Conservation (phyloP, 1,140 invertebrate species). For the Cydia pomonella region DNA sequence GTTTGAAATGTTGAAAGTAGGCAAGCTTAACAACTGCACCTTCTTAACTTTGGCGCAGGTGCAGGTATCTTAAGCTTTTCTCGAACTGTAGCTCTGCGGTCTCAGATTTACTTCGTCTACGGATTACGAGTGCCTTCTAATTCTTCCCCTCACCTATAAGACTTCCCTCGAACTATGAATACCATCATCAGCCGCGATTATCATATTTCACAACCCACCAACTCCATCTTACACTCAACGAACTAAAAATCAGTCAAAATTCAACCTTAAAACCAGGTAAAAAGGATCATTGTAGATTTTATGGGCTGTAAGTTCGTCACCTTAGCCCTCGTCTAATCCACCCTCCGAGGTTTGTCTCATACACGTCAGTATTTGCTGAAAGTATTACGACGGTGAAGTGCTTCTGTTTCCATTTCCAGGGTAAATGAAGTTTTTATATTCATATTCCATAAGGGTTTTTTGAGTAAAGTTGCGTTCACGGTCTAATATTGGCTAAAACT, state of each 20-base stretch:
- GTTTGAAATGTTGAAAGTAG: too few species aligned
- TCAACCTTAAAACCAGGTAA: constrained; percentile 27
- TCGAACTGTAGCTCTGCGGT: not conserved
- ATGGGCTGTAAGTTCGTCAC: constrained; percentile 35
- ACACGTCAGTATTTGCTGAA: constrained; percentile 65
- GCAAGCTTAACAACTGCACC: too few species aligned
- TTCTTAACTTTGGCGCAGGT: too few species aligned
- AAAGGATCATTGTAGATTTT: constrained; percentile 28
- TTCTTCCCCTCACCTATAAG: constrained; percentile 59
- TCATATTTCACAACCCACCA: constrained; percentile 71
- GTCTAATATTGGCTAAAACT: too few species aligned
- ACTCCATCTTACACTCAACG: constrained; percentile 37
- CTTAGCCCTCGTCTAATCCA: constrained; percentile 55
- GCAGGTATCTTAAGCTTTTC: too few species aligned
- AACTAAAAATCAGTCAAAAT: constrained; percentile 32
- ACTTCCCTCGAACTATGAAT: constrained; percentile 75
- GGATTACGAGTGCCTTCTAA: constrained; percentile 42
- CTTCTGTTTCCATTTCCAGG: constrained; percentile 46
- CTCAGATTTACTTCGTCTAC: constrained; percentile 16
- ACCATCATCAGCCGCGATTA: constrained; percentile 74
- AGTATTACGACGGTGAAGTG: constrained; percentile 53
- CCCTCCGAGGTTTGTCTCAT: constrained; percentile 65
- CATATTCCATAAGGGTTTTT: not conserved
- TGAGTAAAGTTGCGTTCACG: too few species aligned
- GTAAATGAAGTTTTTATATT: constrained; percentile 2